A percentile compares a stretch with the other conserved stretches of the same genome.
Evolutionary conservation across 2,797 vertebrate genomes (phyloP).

Genomic region (Acanthornis magna): DNA sequence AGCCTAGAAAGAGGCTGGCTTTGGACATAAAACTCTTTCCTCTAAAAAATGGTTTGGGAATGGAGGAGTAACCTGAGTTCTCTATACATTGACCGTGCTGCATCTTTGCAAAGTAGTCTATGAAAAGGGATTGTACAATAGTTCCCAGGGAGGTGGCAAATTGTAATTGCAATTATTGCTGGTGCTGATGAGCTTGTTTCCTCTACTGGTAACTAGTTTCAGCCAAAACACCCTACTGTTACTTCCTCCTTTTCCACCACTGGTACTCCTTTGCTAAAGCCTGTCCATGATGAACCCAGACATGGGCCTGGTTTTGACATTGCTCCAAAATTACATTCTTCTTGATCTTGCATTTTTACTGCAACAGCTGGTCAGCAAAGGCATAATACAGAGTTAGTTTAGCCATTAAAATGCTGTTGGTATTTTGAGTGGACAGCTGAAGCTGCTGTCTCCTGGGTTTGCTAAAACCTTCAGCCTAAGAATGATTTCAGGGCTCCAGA

Average conservation of each 20-base stretch:
- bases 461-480: background rate
- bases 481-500: background rate
- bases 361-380: background rate
- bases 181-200: background rate
- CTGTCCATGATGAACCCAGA: background rate
- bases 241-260: background rate
- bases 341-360: background rate
- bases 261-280: background rate
- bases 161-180: background rate
- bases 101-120: background rate
- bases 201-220: background rate
- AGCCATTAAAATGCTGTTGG: background rate
- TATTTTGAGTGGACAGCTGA: background rate
- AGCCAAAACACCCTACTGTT: background rate
- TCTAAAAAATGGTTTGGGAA: background rate
- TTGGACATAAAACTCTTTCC: background rate
- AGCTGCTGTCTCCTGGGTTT: background rate
- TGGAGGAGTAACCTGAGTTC: background rate
- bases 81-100: rapidly evolving
- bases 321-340: background rate
- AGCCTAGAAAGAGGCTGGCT: background rate
- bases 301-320: background rate
- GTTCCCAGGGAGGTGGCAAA: background rate
- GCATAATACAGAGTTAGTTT: background rate
- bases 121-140: background rate